Conservation (phyloP, 1,140 invertebrate genomes). For the Adelges cooleyi region DNA sequence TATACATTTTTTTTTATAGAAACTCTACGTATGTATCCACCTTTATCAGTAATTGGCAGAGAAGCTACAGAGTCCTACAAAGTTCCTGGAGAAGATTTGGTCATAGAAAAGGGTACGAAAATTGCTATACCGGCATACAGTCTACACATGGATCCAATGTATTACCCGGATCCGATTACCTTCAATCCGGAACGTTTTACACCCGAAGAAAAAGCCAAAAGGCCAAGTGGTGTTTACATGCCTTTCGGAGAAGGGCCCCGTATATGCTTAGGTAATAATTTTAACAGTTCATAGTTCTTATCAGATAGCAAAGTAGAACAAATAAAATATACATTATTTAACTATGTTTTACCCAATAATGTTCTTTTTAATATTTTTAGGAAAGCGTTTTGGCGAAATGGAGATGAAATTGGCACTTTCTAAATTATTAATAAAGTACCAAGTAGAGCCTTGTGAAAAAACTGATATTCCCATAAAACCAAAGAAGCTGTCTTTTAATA, state of each 20-base stretch:
- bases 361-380: slow-evolving; percentile 1
- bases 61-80: slow-evolving; percentile 42
- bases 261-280: slow-evolving; percentile 39
- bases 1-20: slow-evolving; percentile 35
- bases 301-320: too few species aligned
- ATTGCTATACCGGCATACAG: slow-evolving; percentile 41
- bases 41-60: slow-evolving; percentile 43
- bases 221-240: slow-evolving; percentile 40
- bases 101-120: slow-evolving; percentile 41
- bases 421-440: slow-evolving; percentile 33
- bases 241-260: slow-evolving; percentile 46
- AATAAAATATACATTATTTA: neutral
- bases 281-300: too few species aligned
- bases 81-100: slow-evolving; percentile 40
- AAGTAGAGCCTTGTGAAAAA: slow-evolving; percentile 30
- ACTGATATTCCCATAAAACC: slow-evolving; percentile 24
- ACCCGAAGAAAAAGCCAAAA: slow-evolving; percentile 34
- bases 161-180: slow-evolving; percentile 45
- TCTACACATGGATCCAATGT: slow-evolving; percentile 38
- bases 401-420: slow-evolving; percentile 31
- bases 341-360: neutral
- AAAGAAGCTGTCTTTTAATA: neutral
- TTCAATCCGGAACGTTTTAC: slow-evolving; percentile 52
- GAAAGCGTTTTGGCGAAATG: slow-evolving; percentile 30
- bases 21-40: slow-evolving; percentile 48